Evolutionary conservation across 2,113 vertebrate species (phyloP), one percentile per base, ranked within the genome.

Genomic region (Columba livia): DNA sequence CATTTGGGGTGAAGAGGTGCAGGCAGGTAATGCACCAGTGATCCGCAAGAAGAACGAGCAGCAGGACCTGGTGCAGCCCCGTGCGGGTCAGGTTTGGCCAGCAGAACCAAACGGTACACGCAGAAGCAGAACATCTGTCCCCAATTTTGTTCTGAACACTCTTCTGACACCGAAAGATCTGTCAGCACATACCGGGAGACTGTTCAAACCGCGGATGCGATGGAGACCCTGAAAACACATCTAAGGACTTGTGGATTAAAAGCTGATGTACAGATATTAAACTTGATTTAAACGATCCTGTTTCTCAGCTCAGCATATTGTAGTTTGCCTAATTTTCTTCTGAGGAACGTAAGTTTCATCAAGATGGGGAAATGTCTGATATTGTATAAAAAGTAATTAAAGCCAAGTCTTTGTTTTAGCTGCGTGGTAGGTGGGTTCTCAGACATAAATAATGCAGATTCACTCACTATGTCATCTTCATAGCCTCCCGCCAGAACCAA

Each of bases 401-500:
- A 32, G 53, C 12, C 12, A 58, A 53, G 19, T 8, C 29, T 77
- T 40, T 44, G 24, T 54, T 88, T 42, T 16, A 73, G 31, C 4
- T 3, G 20, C 14, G 15, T 16, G 4, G 11, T 36, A 0, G 2
- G 16, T 17, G 61, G 47, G 60, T 56, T 85, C 15, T 91, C 36
- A 40, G 54, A 23, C 38, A 34, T 11, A 57, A 89, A 48, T 19
- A 82, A 67, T 4, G 16, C 66, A 56, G 51, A 20, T 50, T 12
- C 50, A 94, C 98, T 96, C 95, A 99, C 99, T 94, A 99, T 98
- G 23, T 99, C 99, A 34, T 99, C 99, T 78, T 99, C 99, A 14
- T 99, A 99, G 21, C 99, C 99, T 72, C 99, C 99, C 3, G 99
- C 99, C 94, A 99, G 98, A 38, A 99, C 99, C 93, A 99, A 75